Conservation (phyloP, 1,140 invertebrate genomes). For the Monomorium pharaonis region DNA sequence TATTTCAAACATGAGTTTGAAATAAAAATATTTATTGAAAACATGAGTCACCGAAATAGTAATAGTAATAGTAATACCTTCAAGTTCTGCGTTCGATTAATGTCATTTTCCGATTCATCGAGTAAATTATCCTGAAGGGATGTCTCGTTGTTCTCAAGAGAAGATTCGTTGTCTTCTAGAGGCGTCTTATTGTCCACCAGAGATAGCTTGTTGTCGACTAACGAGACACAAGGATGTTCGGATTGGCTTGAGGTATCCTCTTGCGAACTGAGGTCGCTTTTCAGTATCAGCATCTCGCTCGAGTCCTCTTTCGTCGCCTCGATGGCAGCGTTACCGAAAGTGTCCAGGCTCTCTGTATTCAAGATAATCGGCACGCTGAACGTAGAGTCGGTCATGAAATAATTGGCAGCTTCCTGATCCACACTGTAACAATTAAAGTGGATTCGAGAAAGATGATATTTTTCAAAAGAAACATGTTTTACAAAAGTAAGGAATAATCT, state of each 20-base stretch:
- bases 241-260: conserved; percentile 57
- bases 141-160: conserved; percentile 35
- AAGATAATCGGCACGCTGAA: conserved; percentile 83
- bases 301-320: conserved; percentile 73
- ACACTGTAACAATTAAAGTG: conserved; percentile 74
- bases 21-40: no score
- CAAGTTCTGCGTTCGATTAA: conserved; percentile 79
- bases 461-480: not conserved
- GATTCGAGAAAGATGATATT: not conserved
- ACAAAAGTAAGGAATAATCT: conserved; percentile 11
- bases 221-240: conserved; percentile 32
- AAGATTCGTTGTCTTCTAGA: conserved; percentile 32
- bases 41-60: not conserved
- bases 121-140: conserved; percentile 37
- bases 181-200: not conserved
- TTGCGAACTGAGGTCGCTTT: conserved; percentile 69
- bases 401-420: conserved; percentile 81
- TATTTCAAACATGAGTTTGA: no score
- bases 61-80: conserved; percentile 81
- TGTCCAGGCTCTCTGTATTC: conserved; percentile 78
- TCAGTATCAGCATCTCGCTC: conserved; percentile 68
- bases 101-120: conserved; percentile 66
- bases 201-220: conserved; percentile 36
- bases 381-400: conserved; percentile 79
- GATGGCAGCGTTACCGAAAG: conserved; percentile 75